Evolutionary conservation across 2,113 vertebrate genomes (phyloP).

Genomic region (Bos javanicus): DNA sequence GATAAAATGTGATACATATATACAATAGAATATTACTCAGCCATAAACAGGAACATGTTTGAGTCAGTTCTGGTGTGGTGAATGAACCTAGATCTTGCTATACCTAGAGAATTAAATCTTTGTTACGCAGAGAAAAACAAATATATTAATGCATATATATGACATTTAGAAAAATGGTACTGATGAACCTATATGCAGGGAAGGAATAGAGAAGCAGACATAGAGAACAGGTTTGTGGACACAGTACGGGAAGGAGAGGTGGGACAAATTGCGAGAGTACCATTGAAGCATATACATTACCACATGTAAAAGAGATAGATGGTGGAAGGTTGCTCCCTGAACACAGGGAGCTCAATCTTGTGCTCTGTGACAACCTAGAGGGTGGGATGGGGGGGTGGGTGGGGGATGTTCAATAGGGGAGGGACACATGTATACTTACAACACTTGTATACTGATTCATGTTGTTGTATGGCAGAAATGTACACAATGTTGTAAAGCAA

Average conservation of each 20-base stretch:
- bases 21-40: not conserved
- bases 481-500: not conserved
- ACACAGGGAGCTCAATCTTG: not conserved
- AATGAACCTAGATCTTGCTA: not conserved
- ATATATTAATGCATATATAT: no score
- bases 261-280: not conserved
- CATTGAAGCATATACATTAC: not conserved
- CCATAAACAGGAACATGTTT: not conserved
- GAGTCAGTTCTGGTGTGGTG: not conserved
- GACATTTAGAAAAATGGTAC: not conserved
- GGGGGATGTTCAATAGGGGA: not conserved
- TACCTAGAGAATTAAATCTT: not conserved
- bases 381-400: not conserved
- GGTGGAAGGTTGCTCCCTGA: not conserved
- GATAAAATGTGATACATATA: not conserved
- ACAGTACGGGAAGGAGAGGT: not conserved
- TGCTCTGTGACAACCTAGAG: fast-evolving
- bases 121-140: not conserved
- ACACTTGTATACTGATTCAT: not conserved
- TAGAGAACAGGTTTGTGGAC: not conserved
- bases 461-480: not conserved
- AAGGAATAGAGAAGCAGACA: not conserved
- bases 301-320: not conserved
- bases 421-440: not conserved
- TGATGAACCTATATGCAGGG: not conserved